Evolutionary conservation across 2,797 vertebrate species (phyloP), one percentile per base, ranked within the genome.

Genomic region (Ceryle rudis): DNA sequence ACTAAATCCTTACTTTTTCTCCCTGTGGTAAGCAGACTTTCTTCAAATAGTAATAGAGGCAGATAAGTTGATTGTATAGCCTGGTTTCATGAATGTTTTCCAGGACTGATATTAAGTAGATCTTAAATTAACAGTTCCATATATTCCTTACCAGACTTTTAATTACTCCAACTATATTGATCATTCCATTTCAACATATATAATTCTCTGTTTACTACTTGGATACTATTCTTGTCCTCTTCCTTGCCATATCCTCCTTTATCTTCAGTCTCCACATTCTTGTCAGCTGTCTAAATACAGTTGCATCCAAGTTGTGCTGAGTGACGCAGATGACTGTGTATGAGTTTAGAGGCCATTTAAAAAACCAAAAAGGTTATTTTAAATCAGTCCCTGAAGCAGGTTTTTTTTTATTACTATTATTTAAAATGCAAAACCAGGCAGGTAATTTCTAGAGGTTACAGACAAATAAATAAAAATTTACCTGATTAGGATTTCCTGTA

Each of bases 251-350:
- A 52, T 90, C 35, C 66, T 81, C 35, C 67, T 94, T 75, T 46
- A 52, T 81, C 77, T 77, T 79, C 66, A 79, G 70, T 89, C 67
- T 39, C 8, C 28, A 25, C 61, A 91, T 84, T 39, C 46, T 84
- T 92, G 64, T 82, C 84, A 85, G 93, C 90, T 86, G 77, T 95
- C 70, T 89, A 89, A 89, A 89, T 74, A 73, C 44, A 69, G 61
- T 58, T 70, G 64, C 90, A 92, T 83, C 85, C 93, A 92, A 85
- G 52, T 41, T 84, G 49, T 67, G 42, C 80, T 52, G 72, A 83
- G 86, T 93, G 93, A 94, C 2, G 11, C 64, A 90, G 42, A 39
- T 44, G 60, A 7, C 39, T 44, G 26, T 4, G 1, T 84, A 37
- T 69, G 21, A 47, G 14, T 81, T 80, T 58, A 69, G 64, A 78